Evolutionary conservation across 2,888 invertebrate genomes (phyloP).

Genomic region (Dryobota labecula): DNA sequence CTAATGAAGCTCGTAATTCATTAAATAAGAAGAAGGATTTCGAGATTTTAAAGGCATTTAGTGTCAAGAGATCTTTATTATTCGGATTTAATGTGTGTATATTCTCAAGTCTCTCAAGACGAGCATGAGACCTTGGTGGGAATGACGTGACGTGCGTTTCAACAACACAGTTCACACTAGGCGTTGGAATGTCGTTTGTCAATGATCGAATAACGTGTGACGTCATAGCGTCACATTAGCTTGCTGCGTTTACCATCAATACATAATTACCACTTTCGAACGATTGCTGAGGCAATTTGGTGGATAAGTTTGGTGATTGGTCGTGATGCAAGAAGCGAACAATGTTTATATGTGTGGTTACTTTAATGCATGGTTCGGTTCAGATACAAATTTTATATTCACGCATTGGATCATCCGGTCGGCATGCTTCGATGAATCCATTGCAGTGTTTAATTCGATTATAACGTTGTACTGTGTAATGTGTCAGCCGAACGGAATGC

Average conservation of each 20-base stretch:
- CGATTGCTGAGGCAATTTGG: constrained; percentile 75
- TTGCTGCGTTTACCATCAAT: constrained; percentile 77
- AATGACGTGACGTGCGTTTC: constrained; percentile 85
- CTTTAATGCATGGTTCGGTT: constrained; percentile 75
- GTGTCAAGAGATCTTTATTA: constrained; percentile 68
- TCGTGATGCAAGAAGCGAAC: constrained; percentile 77
- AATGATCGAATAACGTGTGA: constrained; percentile 88
- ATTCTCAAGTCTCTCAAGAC: constrained; percentile 78
- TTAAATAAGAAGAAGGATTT: constrained; percentile 54
- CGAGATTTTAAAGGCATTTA: constrained; percentile 62
- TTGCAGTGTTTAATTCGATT: constrained; percentile 85
- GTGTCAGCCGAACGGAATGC: constrained; percentile 87
- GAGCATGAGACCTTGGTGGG: constrained; percentile 84
- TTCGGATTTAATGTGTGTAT: constrained; percentile 73
- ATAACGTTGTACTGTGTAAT: constrained; percentile 79
- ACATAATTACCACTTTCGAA: constrained; percentile 80
- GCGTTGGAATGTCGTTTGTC: constrained; percentile 89
- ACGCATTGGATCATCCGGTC: constrained; percentile 82
- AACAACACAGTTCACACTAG: constrained; percentile 85
- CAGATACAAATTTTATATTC: constrained; percentile 80
- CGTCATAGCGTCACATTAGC: constrained; percentile 84
- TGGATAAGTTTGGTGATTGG: constrained; percentile 79
- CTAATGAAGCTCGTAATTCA: constrained; percentile 43
- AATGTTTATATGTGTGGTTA: constrained; percentile 77
- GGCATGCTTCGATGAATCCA: constrained; percentile 80